These are phyloP conservation scores for Protomyctophum bolini DNA, from an alignment of 2,113 vertebrate genomes.

Conservation along the genomic window DNA sequence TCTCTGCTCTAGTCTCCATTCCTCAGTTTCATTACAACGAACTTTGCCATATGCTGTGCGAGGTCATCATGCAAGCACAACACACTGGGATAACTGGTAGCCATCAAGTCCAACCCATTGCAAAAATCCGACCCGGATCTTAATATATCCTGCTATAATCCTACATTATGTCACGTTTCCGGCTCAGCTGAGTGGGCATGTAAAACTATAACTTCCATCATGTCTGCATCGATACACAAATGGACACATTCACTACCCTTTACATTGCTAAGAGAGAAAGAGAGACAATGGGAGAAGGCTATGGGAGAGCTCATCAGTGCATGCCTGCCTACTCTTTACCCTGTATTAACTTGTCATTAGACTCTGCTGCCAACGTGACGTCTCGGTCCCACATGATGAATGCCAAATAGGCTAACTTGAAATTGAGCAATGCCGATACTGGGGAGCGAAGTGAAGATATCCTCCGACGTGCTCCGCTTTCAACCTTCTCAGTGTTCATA, in stretches of 20 bases:
- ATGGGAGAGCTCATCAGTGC: slow-evolving; percentile 26
- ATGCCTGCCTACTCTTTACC: slow-evolving; percentile 41
- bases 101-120: too few relatives aligned
- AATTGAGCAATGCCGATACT: slow-evolving; percentile 38
- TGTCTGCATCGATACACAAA: slow-evolving; percentile 20
- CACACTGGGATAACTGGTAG: too few relatives aligned
- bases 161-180: too few relatives aligned
- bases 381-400: slow-evolving; percentile 53
- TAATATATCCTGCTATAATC: too few relatives aligned
- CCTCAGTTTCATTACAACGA: too few relatives aligned
- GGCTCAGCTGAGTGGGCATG: slow-evolving; percentile 14
- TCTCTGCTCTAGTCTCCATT: too few relatives aligned
- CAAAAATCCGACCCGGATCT: too few relatives aligned
- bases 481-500: slow-evolving; percentile 11
- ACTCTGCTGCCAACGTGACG: slow-evolving; percentile 53
- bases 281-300: slow-evolving; percentile 1
- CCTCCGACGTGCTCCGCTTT: slow-evolving; percentile 22
- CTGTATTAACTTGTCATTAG: slow-evolving; percentile 53
- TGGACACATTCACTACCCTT: slow-evolving; percentile 15
- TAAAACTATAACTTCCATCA: slow-evolving; percentile 25
- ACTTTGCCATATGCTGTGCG: too few relatives aligned
- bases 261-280: slow-evolving; percentile 1
- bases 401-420: slow-evolving; percentile 53
- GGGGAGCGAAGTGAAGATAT: slow-evolving; percentile 42
- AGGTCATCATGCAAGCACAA: too few relatives aligned